Percentiles rank a stretch among this genome's conserved stretches.
phyloP scores from a whole-genome alignment of 1,140 invertebrate species.

The Nymphalis io region DNA sequence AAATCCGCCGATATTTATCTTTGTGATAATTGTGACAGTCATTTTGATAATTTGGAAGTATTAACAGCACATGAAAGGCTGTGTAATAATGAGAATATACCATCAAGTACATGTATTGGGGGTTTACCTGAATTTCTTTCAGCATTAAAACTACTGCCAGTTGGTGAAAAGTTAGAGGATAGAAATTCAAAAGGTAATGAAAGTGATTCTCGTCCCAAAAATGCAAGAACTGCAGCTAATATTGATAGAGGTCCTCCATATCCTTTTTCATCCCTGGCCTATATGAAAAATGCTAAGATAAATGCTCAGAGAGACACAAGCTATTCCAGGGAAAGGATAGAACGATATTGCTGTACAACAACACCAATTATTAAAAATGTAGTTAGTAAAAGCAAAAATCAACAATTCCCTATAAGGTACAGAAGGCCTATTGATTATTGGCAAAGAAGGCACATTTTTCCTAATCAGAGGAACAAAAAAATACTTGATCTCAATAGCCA shows the following conservation, averaged over 20 bases:
- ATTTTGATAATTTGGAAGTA: conserved; percentile 72
- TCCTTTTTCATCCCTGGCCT: conserved; percentile 77
- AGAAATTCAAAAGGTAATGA: conserved; percentile 38
- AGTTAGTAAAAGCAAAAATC: conserved; percentile 68
- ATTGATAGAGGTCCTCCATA: conserved; percentile 72
- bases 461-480: conserved; percentile 69
- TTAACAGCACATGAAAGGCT: conserved; percentile 73
- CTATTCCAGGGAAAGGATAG: conserved; percentile 69
- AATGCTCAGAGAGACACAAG: conserved; percentile 59
- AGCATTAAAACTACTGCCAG: conserved; percentile 60
- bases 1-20: conserved; percentile 85
- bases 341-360: conserved; percentile 71
- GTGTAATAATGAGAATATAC: conserved; percentile 65
- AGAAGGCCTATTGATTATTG: conserved; percentile 76
- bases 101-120: conserved; percentile 49
- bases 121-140: conserved; percentile 65
- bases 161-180: conserved; percentile 34
- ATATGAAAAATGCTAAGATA: conserved; percentile 64
- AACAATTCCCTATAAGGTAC: conserved; percentile 71
- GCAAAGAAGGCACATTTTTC: conserved; percentile 67
- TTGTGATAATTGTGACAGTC: conserved; percentile 87
- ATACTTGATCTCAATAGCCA: conserved; percentile 74
- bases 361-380: conserved; percentile 59
- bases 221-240: conserved; percentile 57
- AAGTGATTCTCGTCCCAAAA: conserved; percentile 49